A percentile compares a stretch with the other conserved stretches of the same genome.
Conservation (phyloP, 2,888 invertebrate species). For the Parasteatoda lunata region DNA sequence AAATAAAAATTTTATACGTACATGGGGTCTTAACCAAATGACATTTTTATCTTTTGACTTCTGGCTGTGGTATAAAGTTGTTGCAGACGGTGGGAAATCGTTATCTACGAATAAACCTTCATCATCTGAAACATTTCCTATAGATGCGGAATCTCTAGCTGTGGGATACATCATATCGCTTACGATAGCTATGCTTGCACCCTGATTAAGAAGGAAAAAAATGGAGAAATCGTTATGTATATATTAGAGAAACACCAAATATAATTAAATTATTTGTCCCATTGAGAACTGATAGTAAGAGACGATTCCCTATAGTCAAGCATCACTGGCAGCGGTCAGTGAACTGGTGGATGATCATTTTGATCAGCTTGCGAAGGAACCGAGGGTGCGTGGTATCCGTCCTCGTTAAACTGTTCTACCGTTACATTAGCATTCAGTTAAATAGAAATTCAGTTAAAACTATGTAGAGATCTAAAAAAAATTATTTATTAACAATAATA, state of each 20-base stretch:
- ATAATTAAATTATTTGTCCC: not conserved
- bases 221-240: not conserved
- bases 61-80: constrained; percentile 46
- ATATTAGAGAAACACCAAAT: not conserved
- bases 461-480: no score
- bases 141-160: constrained; percentile 9
- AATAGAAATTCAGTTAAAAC: no score
- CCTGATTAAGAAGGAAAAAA: constrained; percentile 31
- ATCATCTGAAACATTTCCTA: constrained; percentile 35
- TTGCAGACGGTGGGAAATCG: constrained; percentile 57
- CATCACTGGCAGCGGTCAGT: no score
- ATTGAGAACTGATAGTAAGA: not conserved
- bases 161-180: constrained; percentile 33
- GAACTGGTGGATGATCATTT: no score
- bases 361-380: no score
- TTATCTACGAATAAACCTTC: constrained; percentile 56
- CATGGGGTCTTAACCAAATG: constrained; percentile 59
- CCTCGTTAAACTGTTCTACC: no score
- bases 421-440: no score
- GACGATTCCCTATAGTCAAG: no score
- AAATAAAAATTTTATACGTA: constrained; percentile 16
- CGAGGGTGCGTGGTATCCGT: no score
- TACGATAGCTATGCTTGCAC: constrained; percentile 51
- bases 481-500: no score
- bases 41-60: constrained; percentile 50